Base-by-base conservation (phyloP, 30 jellyfish, hydroid and myxozoan species). In the Catostylus mosaicus region DNA sequence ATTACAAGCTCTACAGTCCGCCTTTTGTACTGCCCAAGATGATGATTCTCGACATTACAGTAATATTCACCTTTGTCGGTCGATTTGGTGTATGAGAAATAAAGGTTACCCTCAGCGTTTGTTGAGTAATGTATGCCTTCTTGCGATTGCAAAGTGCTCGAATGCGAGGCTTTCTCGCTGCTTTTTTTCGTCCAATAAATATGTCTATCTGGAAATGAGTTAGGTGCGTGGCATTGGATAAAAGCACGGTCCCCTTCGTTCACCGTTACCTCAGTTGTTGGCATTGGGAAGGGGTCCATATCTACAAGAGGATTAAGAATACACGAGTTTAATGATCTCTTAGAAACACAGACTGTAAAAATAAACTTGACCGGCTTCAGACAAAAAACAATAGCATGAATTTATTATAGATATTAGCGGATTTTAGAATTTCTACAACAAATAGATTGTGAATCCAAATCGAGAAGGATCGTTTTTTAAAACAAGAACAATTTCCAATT, bases 151-250 rank as follows among this genome's bases (percentile, higher is more conserved):
- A 95, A 50, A 2, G 90, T 90, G 68, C 50, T 71, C 10, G 90
- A 80, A 7, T 31, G 83, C 10, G 36, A 45, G 19, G 88, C 80
- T 34, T 80, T 70, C 8, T 33, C 54, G 18, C 80, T n/a, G 86
- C 74, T 68, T 30, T 72, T 73, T 70, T 84, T 95, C 24, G 87
- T 48, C 99, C 99, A 95, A 62, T 88, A 75, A 1, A 95, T 95
- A 72, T 75, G 89, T 24, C 94, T 79, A 73, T 89, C 97, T 0
- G 99, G 99, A 76, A 80, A 88, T 30, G 99, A 95, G 67, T 89
- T 86, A 23, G 99, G 99, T 30, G 99, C 96, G 65, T 95, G 86
- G 77, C 99, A 95, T 61, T 67, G 35, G 23, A 95, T 83, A n/a
- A 88, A 74, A 16, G 94, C 93, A 30, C 84, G 88, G 31, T 78